Conservation (phyloP, 2,888 invertebrate species). For the Drosophila subquinaria region DNA sequence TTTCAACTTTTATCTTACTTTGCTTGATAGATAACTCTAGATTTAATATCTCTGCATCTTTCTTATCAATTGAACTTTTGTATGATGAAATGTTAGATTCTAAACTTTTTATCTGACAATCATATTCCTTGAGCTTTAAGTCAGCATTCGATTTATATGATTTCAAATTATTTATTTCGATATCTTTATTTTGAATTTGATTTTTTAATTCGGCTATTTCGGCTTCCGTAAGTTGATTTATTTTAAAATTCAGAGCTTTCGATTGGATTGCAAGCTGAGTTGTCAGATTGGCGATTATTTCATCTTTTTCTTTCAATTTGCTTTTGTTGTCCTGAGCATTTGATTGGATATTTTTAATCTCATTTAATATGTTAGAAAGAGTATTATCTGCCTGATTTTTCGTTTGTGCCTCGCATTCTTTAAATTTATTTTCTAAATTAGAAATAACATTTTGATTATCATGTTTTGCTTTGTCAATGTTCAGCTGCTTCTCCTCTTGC, state of each 20-base stretch:
- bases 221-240: not conserved
- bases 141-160: not conserved
- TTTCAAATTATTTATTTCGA: not conserved
- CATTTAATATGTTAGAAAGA: not conserved
- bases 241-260: not conserved
- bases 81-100: not conserved
- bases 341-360: not conserved
- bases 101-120: not conserved
- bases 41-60: not conserved
- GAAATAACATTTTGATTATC: not conserved
- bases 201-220: not conserved
- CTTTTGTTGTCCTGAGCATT: not conserved
- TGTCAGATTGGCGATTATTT: not conserved
- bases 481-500: not conserved
- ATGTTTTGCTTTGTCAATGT: not conserved
- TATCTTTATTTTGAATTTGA: not conserved
- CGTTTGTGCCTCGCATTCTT: conserved; percentile 2
- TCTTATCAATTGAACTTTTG: not conserved
- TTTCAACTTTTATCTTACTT: not conserved
- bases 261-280: not conserved
- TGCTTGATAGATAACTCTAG: not conserved
- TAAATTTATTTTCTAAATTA: not conserved
- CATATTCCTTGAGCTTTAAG: not conserved
- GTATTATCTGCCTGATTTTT: not conserved
- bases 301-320: not conserved